These are phyloP conservation scores for Misgurnus anguillicaudatus DNA, from an alignment of 2,113 vertebrate genomes.

Conservation along the genomic window DNA sequence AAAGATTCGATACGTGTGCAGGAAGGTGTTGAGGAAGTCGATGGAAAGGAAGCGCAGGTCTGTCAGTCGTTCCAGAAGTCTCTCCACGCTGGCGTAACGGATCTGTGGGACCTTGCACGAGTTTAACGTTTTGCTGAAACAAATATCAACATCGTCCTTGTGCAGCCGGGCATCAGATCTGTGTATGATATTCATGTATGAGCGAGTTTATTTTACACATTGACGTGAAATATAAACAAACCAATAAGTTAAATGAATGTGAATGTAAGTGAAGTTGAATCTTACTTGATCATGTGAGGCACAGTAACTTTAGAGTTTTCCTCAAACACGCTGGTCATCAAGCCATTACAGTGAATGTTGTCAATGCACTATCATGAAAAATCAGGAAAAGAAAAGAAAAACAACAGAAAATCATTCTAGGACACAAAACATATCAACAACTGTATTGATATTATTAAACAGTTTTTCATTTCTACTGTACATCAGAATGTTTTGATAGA, in stretches of 20 bases:
- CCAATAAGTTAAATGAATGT: background rate
- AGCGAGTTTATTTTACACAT: background rate
- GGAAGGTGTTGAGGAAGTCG: conserved; percentile 97
- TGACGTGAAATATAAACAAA: background rate
- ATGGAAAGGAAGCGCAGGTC: conserved; percentile 96
- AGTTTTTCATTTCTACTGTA: no score
- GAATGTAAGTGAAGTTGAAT: conserved; percentile 22
- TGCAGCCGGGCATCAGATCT: conserved; percentile 92
- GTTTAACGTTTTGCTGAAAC: conserved; percentile 97
- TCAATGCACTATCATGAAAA: conserved; percentile 88
- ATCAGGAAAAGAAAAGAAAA: background rate
- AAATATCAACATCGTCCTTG: conserved; percentile 91
- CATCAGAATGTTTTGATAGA: no score
- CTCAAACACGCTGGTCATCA: conserved; percentile 98
- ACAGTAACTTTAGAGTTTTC: conserved; percentile 98
- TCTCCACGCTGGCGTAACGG: conserved; percentile 91
- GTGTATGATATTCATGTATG: conserved; percentile 9
- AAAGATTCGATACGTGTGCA: conserved; percentile 96
- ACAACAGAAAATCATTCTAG: conserved; percentile 9
- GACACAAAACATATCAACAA: conserved; percentile 15
- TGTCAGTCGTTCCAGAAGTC: conserved; percentile 89
- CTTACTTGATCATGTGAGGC: conserved; percentile 98
- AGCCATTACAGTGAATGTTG: conserved; percentile 95
- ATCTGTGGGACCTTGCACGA: conserved; percentile 98
- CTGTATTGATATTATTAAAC: background rate